Conservation (phyloP, 2,888 invertebrate genomes). For the Steinernema scapterisci region DNA sequence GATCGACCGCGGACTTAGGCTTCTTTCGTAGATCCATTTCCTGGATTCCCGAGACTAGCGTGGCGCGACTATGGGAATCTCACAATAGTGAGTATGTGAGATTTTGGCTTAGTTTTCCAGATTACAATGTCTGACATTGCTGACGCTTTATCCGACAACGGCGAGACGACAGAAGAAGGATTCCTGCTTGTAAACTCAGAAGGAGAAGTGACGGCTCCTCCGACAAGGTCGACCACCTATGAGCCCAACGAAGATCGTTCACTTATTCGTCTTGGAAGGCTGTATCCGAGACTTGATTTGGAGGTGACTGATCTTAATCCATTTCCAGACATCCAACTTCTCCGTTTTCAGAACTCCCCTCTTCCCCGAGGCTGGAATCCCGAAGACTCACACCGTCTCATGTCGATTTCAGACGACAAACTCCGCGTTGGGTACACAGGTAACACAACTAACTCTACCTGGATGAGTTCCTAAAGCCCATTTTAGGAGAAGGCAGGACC, state of each 20-base stretch:
- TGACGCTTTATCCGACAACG: too few relatives aligned
- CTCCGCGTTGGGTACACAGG: constrained; percentile 98
- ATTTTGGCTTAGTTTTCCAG: not conserved
- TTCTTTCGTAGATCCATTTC: too few relatives aligned
- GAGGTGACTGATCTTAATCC: constrained; percentile 31
- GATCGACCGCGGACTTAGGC: too few relatives aligned
- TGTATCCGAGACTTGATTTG: constrained; percentile 44
- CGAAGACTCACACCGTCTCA: constrained; percentile 94
- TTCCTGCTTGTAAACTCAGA: too few relatives aligned
- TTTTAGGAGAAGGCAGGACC: constrained; percentile 87
- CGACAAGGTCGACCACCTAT: not conserved
- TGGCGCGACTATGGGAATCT: constrained; percentile 34
- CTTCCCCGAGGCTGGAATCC: constrained; percentile 94
- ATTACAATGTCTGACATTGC: not conserved
- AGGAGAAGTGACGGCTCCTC: not conserved
- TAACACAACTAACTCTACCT: constrained; percentile 70
- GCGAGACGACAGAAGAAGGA: too few relatives aligned
- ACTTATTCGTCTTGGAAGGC: constrained; percentile 30
- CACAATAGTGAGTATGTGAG: constrained; percentile 7
- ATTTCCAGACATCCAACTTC: too few relatives aligned
- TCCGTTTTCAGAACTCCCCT: constrained; percentile 73
- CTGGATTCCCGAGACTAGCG: too few relatives aligned
- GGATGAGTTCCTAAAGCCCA: not conserved
- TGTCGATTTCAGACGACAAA: constrained; percentile 95
- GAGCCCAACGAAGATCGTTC: constrained; percentile 25